Percentiles rank a stretch among this genome's conserved stretches.
Evolutionary conservation across 2,888 invertebrate genomes (phyloP).

Genomic region (Stenotaenia linearis): DNA sequence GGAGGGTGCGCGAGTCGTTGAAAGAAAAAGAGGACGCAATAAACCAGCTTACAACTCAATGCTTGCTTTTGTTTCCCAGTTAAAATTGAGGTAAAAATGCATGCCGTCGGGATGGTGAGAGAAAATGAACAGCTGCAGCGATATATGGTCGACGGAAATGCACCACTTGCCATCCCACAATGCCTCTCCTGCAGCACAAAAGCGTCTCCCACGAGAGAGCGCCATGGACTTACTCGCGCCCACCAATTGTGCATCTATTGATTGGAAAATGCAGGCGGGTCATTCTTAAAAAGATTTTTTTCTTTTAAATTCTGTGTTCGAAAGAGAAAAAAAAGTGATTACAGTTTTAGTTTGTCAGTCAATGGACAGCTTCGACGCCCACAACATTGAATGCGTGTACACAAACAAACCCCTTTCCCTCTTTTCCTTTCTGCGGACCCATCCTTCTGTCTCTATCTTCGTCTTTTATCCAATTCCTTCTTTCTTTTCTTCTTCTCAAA

Average conservation of each 20-base stretch:
- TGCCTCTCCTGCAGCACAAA: conserved; percentile 1
- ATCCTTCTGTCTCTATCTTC: conserved; percentile 4
- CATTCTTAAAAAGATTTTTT: background rate
- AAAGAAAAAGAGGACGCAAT: background rate
- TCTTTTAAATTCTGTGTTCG: background rate
- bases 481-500: background rate
- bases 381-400: background rate
- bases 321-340: background rate
- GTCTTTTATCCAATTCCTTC: conserved; percentile 6
- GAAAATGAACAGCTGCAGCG: conserved; percentile 7
- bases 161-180: conserved; percentile 19
- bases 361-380: conserved; percentile 5
- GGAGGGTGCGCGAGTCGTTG: background rate
- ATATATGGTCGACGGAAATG: conserved; percentile 11
- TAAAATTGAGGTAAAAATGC: conserved; percentile 11
- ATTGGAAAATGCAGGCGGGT: conserved; percentile 8
- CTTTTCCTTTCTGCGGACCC: background rate
- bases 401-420: conserved; percentile 10
- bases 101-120: background rate
- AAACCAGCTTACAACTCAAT: background rate
- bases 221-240: conserved; percentile 14
- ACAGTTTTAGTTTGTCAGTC: background rate
- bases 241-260: conserved; percentile 19
- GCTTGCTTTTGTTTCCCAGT: background rate
- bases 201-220: conserved; percentile 19